Evolutionary conservation across 2,888 invertebrate genomes (phyloP).

Genomic region (Euzetes globulus): DNA sequence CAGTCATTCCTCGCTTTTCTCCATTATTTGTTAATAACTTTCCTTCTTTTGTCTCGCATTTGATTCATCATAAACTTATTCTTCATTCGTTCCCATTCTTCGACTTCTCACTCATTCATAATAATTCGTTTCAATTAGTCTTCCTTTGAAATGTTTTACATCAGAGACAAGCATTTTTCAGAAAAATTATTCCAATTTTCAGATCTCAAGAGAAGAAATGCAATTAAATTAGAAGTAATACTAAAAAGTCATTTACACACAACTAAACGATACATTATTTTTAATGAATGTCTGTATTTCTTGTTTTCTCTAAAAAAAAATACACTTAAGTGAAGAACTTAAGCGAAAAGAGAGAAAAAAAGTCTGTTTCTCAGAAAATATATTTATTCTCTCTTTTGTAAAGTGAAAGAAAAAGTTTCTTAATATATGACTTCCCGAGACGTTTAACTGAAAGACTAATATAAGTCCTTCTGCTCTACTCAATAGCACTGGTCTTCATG

Average conservation of each 20-base stretch:
- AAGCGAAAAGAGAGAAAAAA: neutral
- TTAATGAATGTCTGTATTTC: neutral
- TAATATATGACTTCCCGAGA: conserved; percentile 8
- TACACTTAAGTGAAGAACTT: neutral
- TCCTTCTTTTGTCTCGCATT: too few species aligned
- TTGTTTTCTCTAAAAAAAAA: neutral
- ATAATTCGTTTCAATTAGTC: too few species aligned
- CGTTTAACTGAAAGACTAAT: neutral
- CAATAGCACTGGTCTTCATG: neutral
- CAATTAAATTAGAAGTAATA: neutral
- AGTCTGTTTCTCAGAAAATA: neutral
- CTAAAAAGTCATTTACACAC: conserved; percentile 6
- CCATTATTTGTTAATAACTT: too few species aligned
- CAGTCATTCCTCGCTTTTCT: too few species aligned
- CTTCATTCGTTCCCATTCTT: too few species aligned
- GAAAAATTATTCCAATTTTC: too few species aligned
- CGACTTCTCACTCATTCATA: too few species aligned
- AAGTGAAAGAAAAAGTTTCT: neutral
- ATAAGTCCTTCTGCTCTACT: neutral
- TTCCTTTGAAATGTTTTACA: too few species aligned
- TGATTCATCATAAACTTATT: too few species aligned
- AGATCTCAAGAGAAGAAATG: neutral
- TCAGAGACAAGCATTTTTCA: too few species aligned
- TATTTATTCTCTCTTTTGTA: conserved; percentile 10
- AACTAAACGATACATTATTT: neutral